Evolutionary conservation across 2,888 invertebrate species (phyloP).

Genomic region (Metopia argyrocephala): DNA sequence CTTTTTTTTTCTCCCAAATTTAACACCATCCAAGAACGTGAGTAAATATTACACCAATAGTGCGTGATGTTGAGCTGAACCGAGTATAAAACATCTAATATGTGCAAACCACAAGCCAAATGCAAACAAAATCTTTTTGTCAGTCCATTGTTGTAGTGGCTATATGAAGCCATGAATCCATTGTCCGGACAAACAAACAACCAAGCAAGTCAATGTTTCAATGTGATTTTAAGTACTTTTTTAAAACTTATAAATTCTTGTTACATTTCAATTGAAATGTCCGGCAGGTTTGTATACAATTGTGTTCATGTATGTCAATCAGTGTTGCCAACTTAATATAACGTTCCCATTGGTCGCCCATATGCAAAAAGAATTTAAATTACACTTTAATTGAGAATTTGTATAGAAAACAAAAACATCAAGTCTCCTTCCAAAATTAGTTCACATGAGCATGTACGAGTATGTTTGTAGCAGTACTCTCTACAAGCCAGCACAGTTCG

Average conservation of each 20-base stretch:
- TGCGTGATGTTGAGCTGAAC: not conserved
- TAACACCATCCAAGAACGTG: constrained; percentile 15
- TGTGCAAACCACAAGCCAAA: constrained; percentile 38
- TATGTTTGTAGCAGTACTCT: too few species aligned
- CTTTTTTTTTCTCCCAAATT: not conserved
- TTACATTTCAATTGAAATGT: constrained; percentile 13
- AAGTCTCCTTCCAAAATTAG: too few species aligned
- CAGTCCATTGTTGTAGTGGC: not conserved
- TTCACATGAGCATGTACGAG: too few species aligned
- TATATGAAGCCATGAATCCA: not conserved
- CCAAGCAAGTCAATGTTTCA: constrained; percentile 45
- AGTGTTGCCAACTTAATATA: too few species aligned
- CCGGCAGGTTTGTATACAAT: too few species aligned
- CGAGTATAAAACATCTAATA: constrained; percentile 13
- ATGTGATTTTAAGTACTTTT: constrained; percentile 60
- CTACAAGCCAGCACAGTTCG: too few species aligned
- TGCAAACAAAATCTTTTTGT: not conserved
- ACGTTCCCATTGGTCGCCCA: too few species aligned
- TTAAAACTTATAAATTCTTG: not conserved
- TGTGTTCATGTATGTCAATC: too few species aligned
- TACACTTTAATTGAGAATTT: too few species aligned
- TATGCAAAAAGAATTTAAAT: constrained; percentile 2
- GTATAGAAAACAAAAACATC: too few species aligned
- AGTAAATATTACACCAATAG: constrained; percentile 18
- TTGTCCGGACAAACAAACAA: not conserved